Evolutionary conservation across 2,888 invertebrate species (phyloP).

Genomic region (Machimus rusticus): DNA sequence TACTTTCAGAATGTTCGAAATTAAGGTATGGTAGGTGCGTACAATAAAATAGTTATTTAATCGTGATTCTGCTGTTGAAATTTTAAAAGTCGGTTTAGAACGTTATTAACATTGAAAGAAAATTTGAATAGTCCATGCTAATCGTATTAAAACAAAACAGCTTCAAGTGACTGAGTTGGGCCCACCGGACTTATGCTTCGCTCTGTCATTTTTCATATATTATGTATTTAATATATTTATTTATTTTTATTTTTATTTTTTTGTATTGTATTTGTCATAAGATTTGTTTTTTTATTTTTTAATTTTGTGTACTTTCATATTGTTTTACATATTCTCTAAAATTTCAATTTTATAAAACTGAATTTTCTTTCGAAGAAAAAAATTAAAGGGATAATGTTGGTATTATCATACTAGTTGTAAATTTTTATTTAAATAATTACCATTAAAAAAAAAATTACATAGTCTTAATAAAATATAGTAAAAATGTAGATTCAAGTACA

Average conservation of each 20-base stretch:
- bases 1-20: constrained; percentile 8
- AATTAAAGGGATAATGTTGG: too few species aligned
- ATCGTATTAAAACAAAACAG: not conserved
- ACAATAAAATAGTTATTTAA: not conserved
- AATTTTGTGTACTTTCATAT: not conserved
- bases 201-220: not conserved
- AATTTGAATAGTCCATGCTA: not conserved
- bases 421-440: not conserved
- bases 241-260: not conserved
- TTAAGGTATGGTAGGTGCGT: not conserved
- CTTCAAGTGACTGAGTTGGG: not conserved
- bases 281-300: not conserved
- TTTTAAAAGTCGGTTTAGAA: not conserved
- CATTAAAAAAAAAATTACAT: not conserved
- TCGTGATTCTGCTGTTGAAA: not conserved
- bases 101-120: not conserved
- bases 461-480: too few species aligned
- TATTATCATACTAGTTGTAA: not conserved
- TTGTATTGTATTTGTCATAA: not conserved
- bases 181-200: not conserved
- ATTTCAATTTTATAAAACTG: not conserved
- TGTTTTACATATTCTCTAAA: not conserved
- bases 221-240: not conserved
- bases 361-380: too few species aligned
- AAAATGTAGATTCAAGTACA: too few species aligned